These are phyloP conservation scores for Trichonephila inaurata DNA, from an alignment of 1,140 invertebrate species.

Conservation along the genomic window DNA sequence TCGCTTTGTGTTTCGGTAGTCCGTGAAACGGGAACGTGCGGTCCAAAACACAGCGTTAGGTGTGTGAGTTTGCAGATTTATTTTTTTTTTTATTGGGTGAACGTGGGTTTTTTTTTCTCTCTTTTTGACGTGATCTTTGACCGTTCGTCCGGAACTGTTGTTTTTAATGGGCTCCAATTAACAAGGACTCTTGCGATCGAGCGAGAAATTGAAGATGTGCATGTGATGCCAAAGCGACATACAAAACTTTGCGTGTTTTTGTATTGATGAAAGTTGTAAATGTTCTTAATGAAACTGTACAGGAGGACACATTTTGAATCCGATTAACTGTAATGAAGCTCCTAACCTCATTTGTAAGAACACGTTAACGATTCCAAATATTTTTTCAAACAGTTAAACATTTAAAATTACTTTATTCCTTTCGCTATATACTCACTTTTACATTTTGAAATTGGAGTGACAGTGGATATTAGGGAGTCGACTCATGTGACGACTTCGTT, in stretches of 20 bases:
- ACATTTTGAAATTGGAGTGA: no score
- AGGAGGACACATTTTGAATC: no score
- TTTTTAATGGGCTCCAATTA: constrained; percentile 10
- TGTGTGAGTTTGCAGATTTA: neutral
- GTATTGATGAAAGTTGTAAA: neutral
- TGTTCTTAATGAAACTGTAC: no score
- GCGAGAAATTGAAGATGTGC: neutral
- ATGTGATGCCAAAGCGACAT: neutral
- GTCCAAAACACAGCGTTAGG: constrained; percentile 20
- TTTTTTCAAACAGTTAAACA: no score
- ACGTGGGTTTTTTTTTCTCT: neutral
- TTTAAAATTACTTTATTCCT: no score
- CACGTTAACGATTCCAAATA: no score
- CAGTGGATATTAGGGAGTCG: no score
- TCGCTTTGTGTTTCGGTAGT: constrained; percentile 28
- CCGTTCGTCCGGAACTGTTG: neutral
- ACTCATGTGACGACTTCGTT: no score
- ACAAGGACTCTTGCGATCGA: neutral
- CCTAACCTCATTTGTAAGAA: no score
- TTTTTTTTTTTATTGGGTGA: neutral
- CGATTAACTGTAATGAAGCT: no score
- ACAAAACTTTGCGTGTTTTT: neutral
- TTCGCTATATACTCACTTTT: no score
- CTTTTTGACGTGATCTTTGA: neutral
- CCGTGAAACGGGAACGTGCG: constrained; percentile 25